These are phyloP conservation scores for Ivindomyrus marchei DNA, from an alignment of 2,113 vertebrate genomes.

Conservation along the genomic window DNA sequence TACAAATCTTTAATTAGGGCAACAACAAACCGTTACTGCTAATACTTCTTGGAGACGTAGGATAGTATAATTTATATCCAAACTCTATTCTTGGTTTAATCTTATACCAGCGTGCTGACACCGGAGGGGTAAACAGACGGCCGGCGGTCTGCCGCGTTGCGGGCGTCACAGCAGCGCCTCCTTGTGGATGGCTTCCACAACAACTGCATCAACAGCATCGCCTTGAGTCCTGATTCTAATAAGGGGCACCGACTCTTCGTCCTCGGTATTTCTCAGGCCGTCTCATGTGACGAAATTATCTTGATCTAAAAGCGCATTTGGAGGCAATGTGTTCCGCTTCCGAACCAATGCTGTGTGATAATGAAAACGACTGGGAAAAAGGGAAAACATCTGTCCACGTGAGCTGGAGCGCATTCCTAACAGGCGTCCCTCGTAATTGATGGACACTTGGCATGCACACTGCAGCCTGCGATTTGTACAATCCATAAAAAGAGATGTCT, in stretches of 20 bases:
- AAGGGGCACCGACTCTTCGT: not conserved
- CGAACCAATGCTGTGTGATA: not conserved
- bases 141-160: not conserved
- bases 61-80: conserved; percentile 5
- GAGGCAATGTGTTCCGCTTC: not conserved
- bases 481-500: conserved; percentile 67
- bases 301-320: not conserved
- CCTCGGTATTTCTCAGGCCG: not conserved
- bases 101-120: not conserved
- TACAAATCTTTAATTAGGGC: conserved; percentile 7
- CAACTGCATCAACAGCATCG: not conserved
- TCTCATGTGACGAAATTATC: not conserved
- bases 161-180: not conserved
- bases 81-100: conserved; percentile 11
- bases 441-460: conserved; percentile 52
- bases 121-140: not conserved
- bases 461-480: conserved; percentile 51
- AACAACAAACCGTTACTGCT: not conserved
- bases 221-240: not conserved
- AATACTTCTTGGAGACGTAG: conserved; percentile 2
- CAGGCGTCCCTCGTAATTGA: conserved; percentile 45
- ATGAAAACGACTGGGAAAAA: conserved; percentile 23
- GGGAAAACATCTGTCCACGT: conserved; percentile 21
- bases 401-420: conserved; percentile 27
- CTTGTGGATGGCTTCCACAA: not conserved